A percentile compares a stretch with the other conserved stretches of the same genome.
These are phyloP conservation scores for Trialeurodes vaporariorum DNA, from an alignment of 1,140 invertebrate species.

Conservation along the genomic window DNA sequence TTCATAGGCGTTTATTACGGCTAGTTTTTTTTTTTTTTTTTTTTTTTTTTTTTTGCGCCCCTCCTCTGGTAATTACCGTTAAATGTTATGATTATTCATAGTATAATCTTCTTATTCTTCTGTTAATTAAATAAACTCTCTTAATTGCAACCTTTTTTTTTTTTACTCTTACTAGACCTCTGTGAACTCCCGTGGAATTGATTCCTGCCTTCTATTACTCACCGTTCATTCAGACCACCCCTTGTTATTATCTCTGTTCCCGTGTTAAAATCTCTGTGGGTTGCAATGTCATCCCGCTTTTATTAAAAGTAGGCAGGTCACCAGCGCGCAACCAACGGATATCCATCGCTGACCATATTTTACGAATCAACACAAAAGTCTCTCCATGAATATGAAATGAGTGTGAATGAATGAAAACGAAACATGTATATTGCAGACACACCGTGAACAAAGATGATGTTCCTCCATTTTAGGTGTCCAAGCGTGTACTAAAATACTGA, in stretches of 20 bases:
- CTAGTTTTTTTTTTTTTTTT: no score
- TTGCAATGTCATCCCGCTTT: background rate
- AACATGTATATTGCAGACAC: no score
- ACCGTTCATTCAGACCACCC: background rate
- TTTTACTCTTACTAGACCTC: no score
- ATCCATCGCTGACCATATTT: background rate
- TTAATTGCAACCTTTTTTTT: background rate
- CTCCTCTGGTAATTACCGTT: background rate
- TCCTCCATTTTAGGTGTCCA: background rate
- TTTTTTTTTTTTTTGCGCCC: no score
- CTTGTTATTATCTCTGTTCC: background rate
- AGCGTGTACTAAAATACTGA: background rate
- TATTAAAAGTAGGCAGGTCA: background rate
- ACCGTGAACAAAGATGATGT: background rate
- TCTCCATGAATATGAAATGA: background rate
- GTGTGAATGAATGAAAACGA: background rate
- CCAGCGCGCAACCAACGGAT: background rate
- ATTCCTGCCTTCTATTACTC: background rate
- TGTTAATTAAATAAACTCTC: background rate
- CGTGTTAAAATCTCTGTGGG: no score
- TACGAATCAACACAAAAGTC: background rate
- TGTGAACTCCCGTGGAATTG: background rate
- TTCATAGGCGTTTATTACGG: background rate
- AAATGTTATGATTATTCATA: conserved; percentile 1
- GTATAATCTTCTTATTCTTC: background rate